Evolutionary conservation across 1,140 invertebrate genomes (phyloP).

Genomic region (Zaprionus davidi): DNA sequence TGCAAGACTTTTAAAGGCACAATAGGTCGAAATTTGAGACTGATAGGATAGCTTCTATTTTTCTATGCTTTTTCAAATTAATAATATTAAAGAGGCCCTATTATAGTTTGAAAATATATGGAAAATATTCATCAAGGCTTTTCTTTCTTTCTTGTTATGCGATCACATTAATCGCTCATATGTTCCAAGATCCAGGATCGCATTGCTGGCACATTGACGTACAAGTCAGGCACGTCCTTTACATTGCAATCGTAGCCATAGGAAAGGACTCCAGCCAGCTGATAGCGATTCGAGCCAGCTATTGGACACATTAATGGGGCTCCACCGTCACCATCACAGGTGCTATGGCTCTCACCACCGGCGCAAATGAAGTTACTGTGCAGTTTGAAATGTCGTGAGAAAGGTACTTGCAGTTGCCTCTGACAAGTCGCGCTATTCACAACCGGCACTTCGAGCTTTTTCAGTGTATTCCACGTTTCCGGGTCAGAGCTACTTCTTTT

Average conservation of each 20-base stretch:
- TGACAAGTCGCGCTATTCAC: not conserved
- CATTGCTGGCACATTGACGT: not conserved
- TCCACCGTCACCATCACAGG: not conserved
- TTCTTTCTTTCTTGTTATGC: too few relatives aligned
- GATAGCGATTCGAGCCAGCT: not conserved
- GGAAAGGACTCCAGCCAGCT: not conserved
- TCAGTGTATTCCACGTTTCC: not conserved
- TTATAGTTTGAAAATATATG: too few relatives aligned
- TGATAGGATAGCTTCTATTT: too few relatives aligned
- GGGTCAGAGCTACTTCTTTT: not conserved
- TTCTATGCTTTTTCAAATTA: too few relatives aligned
- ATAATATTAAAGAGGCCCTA: too few relatives aligned
- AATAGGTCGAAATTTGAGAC: too few relatives aligned
- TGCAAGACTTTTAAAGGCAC: too few relatives aligned
- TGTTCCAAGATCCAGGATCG: not conserved
- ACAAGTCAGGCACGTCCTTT: not conserved
- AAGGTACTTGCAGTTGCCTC: not conserved
- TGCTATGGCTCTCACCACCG: not conserved
- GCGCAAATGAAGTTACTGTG: not conserved
- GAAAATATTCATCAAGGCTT: too few relatives aligned
- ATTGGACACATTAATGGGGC: not conserved
- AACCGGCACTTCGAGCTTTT: not conserved
- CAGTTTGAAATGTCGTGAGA: not conserved
- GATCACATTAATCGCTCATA: too few relatives aligned
- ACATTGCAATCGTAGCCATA: not conserved